phyloP scores from a whole-genome alignment of 2,888 invertebrate species.

The Agriotes lineatus region DNA sequence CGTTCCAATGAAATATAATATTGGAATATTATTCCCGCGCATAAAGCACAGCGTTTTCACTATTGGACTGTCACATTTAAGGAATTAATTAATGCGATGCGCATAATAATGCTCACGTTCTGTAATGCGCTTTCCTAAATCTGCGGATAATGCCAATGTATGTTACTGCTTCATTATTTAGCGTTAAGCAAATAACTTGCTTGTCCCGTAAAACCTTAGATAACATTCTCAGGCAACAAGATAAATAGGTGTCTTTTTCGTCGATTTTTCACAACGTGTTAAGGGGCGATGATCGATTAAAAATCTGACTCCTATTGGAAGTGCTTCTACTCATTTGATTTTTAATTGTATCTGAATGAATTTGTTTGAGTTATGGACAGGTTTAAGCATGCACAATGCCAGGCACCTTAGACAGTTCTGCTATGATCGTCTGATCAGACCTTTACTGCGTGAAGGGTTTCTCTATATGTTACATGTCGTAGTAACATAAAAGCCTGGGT shows the following conservation, averaged over 20 bases:
- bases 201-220: constrained; percentile 11
- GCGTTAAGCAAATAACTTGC: constrained; percentile 30
- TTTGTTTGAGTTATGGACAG: too few relatives aligned
- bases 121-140: constrained; percentile 37
- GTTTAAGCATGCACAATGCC: too few relatives aligned
- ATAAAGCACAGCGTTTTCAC: constrained; percentile 46
- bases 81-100: constrained; percentile 48
- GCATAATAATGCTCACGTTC: constrained; percentile 17
- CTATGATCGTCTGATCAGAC: too few relatives aligned
- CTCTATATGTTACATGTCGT: too few relatives aligned
- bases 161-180: constrained; percentile 41
- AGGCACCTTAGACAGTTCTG: too few relatives aligned
- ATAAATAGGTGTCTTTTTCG: constrained; percentile 13
- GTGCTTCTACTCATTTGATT: too few relatives aligned
- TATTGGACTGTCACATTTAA: constrained; percentile 50
- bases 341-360: too few relatives aligned
- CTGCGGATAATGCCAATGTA: constrained; percentile 42
- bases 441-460: too few relatives aligned
- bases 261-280: constrained; percentile 7
- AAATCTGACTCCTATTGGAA: too few relatives aligned
- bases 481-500: too few relatives aligned
- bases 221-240: not conserved
- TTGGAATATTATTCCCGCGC: constrained; percentile 53
- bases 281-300: too few relatives aligned
- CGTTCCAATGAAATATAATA: constrained; percentile 54